A percentile compares a stretch with the other conserved stretches of the same genome.
phyloP scores from a whole-genome alignment of 2,113 vertebrate genomes.

The Callocephalon fimbriatum region DNA sequence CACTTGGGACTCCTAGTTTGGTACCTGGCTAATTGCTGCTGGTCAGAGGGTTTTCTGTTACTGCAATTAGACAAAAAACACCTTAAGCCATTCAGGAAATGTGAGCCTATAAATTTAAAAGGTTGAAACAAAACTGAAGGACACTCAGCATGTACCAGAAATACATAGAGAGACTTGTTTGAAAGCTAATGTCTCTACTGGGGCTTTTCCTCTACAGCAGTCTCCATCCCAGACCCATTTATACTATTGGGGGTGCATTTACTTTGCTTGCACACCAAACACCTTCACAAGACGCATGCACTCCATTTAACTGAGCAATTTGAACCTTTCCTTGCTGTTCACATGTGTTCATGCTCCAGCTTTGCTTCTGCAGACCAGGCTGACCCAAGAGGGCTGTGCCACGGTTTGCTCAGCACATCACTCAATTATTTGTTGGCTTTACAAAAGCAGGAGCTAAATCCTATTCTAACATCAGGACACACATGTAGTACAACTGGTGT shows the following conservation, averaged over 20 bases:
- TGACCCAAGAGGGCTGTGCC: background rate
- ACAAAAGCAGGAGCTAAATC: background rate
- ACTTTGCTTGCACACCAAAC: background rate
- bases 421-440: background rate
- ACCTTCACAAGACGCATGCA: background rate
- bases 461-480: fast-evolving
- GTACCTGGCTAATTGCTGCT: background rate
- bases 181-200: background rate
- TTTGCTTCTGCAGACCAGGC: background rate
- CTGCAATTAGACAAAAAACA: background rate
- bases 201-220: background rate
- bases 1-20: background rate
- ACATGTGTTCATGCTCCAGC: fast-evolving
- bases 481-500: background rate
- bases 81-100: background rate
- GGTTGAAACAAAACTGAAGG: background rate
- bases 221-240: background rate
- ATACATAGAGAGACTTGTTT: background rate
- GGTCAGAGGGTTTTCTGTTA: background rate
- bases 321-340: background rate
- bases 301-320: background rate
- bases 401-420: fast-evolving
- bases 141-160: background rate
- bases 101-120: background rate
- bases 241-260: fast-evolving